Conservation (phyloP, 1,140 invertebrate species). For the Drosophila kanapiae region DNA sequence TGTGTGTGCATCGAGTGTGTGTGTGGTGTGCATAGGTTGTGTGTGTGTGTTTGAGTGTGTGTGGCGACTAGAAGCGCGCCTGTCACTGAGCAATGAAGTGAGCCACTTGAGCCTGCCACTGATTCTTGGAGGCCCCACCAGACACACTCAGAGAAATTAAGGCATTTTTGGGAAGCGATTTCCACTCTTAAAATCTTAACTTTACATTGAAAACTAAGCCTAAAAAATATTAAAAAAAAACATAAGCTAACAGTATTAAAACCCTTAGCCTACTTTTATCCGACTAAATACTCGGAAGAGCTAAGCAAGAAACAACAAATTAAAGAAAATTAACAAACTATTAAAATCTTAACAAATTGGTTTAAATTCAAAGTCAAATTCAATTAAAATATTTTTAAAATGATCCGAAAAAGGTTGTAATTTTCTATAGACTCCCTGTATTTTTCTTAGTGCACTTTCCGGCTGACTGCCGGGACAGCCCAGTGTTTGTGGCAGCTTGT, state of each 20-base stretch:
- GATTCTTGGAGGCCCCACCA: constrained; percentile 43
- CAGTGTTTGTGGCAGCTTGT: constrained; percentile 29
- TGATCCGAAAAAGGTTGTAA: not conserved
- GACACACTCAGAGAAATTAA: constrained; percentile 8
- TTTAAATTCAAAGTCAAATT: too few species aligned
- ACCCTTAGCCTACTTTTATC: not conserved
- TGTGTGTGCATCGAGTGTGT: constrained; percentile 45
- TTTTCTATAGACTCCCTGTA: not conserved
- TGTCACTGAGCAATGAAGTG: constrained; percentile 75
- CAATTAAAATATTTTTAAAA: not conserved
- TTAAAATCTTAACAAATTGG: not conserved
- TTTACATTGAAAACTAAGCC: too few species aligned
- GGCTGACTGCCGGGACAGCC: constrained; percentile 32
- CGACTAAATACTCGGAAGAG: not conserved
- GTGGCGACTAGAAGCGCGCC: constrained; percentile 63
- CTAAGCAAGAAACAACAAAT: not conserved
- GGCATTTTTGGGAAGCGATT: not conserved
- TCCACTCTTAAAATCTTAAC: too few species aligned
- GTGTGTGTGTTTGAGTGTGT: constrained; percentile 25
- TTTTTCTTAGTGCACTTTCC: constrained; percentile 22
- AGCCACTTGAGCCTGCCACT: constrained; percentile 71
- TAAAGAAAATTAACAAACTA: fast-evolving
- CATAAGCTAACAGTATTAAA: too few species aligned
- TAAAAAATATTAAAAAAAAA: too few species aligned
- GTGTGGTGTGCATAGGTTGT: constrained; percentile 14